These are phyloP conservation scores for Platichthys stellatus DNA, from an alignment of 2,113 vertebrate species.

Conservation along the genomic window DNA sequence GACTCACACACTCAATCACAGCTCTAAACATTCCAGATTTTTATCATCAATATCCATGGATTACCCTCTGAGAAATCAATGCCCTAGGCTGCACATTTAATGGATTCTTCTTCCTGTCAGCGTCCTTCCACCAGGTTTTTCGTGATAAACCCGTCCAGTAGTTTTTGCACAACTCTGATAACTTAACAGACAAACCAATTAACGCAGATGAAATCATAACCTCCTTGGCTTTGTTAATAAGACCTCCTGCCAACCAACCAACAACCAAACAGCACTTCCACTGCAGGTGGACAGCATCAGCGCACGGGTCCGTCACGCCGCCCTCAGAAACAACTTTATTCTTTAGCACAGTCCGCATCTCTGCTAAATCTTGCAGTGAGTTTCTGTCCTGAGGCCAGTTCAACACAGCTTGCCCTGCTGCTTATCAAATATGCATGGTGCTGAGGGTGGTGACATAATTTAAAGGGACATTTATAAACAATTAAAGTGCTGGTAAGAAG, in stretches of 20 bases:
- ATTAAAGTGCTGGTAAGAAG: constrained; percentile 27
- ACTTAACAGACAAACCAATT: neutral
- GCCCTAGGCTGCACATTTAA: too few relatives aligned
- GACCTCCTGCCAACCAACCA: too few relatives aligned
- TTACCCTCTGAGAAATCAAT: too few relatives aligned
- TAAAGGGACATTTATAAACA: constrained; percentile 60
- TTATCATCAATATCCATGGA: too few relatives aligned
- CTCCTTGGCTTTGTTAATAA: too few relatives aligned
- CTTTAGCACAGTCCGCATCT: neutral
- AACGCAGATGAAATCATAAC: too few relatives aligned
- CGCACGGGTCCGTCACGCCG: neutral
- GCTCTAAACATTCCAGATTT: too few relatives aligned
- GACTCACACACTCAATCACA: neutral
- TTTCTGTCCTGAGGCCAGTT: constrained; percentile 19
- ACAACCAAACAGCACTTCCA: too few relatives aligned
- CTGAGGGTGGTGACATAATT: constrained; percentile 37
- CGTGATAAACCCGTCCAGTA: too few relatives aligned
- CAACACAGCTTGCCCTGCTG: neutral
- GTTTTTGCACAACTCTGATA: too few relatives aligned
- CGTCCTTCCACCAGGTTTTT: too few relatives aligned
- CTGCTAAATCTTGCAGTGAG: constrained; percentile 25
- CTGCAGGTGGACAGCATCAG: neutral
- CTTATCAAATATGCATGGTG: constrained; percentile 47
- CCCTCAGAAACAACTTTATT: constrained; percentile 1
- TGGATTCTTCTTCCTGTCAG: too few relatives aligned